Conservation (phyloP, 2,888 invertebrate species). For the Cecidostiba fungosa region DNA sequence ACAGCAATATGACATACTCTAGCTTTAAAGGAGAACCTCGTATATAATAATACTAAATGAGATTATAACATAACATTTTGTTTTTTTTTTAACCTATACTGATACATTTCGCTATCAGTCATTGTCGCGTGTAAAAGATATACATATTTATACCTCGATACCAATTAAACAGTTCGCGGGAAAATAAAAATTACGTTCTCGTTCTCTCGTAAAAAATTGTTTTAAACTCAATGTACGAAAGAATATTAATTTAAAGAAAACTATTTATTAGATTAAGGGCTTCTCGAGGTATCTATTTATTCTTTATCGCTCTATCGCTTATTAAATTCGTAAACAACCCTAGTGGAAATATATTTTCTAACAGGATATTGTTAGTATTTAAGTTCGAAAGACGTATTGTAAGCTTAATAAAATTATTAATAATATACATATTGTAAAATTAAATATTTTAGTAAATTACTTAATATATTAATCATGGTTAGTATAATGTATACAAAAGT, state of each 20-base stretch:
- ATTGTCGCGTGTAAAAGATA: conserved; percentile 50
- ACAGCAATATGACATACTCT: conserved; percentile 46
- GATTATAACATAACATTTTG: conserved; percentile 55
- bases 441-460: neutral
- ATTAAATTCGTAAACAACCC: conserved; percentile 39
- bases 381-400: neutral
- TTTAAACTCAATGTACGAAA: conserved; percentile 32
- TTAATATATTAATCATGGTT: neutral
- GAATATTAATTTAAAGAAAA: conserved; percentile 36
- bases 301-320: neutral
- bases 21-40: conserved; percentile 46
- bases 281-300: conserved; percentile 42
- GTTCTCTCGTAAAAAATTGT: conserved; percentile 20
- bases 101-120: conserved; percentile 53
- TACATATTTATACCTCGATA: conserved; percentile 35
- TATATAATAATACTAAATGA: conserved; percentile 55
- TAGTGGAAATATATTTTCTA: conserved; percentile 43
- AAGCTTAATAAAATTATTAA: neutral
- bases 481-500: neutral
- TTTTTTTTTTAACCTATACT: conserved; percentile 48
- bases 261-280: conserved; percentile 17
- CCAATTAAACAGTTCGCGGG: conserved; percentile 22
- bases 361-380: neutral
- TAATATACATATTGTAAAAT: neutral
- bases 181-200: conserved; percentile 33